Conservation (phyloP, 2,113 vertebrate genomes). For the Pelecanus crispus region DNA sequence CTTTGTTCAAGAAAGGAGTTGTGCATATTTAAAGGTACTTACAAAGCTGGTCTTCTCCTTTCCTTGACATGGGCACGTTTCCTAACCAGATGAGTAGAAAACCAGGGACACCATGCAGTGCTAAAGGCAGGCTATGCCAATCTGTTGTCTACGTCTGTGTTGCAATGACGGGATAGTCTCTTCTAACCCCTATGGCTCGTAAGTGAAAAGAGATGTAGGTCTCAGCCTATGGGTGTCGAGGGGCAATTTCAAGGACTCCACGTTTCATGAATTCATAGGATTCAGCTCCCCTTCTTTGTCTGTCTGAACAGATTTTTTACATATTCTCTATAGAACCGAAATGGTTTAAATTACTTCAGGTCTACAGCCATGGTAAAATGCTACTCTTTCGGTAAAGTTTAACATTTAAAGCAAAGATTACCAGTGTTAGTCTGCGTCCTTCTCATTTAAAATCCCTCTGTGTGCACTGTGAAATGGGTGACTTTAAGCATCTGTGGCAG, state of each 20-base stretch:
- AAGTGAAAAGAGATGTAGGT: neutral
- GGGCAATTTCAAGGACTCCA: conserved; percentile 7
- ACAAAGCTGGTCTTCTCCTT: conserved; percentile 45
- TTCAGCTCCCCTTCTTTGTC: neutral
- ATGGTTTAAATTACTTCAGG: neutral
- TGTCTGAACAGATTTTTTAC: neutral
- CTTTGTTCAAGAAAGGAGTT: conserved; percentile 32
- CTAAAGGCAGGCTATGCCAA: conserved; percentile 7
- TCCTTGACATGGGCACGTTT: neutral
- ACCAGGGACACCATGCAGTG: conserved; percentile 5
- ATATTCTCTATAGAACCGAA: neutral
- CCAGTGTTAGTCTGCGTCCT: neutral
- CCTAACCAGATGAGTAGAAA: conserved; percentile 12
- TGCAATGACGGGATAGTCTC: neutral
- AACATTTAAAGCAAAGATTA: neutral
- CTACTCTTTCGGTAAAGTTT: neutral
- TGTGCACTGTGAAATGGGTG: neutral
- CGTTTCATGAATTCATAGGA: conserved; percentile 24
- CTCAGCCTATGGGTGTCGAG: neutral
- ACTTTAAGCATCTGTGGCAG: neutral
- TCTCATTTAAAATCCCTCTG: neutral
- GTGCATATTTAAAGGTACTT: conserved; percentile 49
- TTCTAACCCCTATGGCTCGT: conserved; percentile 24
- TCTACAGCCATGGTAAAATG: neutral
- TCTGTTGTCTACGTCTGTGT: neutral